phyloP scores from a whole-genome alignment of 2,888 invertebrate species.

The Galerucella calmariensis region DNA sequence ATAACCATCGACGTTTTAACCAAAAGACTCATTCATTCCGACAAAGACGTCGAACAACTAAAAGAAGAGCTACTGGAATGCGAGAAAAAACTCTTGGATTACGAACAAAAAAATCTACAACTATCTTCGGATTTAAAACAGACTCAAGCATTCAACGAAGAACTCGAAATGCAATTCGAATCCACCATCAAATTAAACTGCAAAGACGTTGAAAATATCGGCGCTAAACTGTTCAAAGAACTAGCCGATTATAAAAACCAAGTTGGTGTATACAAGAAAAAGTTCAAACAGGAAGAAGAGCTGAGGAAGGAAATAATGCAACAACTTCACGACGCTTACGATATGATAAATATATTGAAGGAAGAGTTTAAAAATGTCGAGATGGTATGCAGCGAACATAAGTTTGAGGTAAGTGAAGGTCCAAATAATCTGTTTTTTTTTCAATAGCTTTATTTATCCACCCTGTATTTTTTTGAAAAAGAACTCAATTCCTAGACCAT shows the following conservation, averaged over 20 bases:
- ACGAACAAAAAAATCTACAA: constrained; percentile 56
- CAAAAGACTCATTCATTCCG: constrained; percentile 70
- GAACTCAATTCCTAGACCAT: no score
- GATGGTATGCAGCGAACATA: constrained; percentile 36
- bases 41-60: constrained; percentile 70
- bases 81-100: constrained; percentile 58
- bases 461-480: no score
- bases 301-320: constrained; percentile 49
- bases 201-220: constrained; percentile 52
- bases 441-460: no score
- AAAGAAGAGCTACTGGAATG: constrained; percentile 61
- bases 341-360: constrained; percentile 45
- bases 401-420: constrained; percentile 41
- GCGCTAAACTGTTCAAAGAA: constrained; percentile 55
- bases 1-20: constrained; percentile 71
- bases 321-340: constrained; percentile 50
- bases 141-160: constrained; percentile 54
- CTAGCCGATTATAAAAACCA: constrained; percentile 49
- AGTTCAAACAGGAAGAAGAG: constrained; percentile 43
- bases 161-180: constrained; percentile 59
- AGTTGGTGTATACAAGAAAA: constrained; percentile 39
- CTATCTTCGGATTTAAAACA: constrained; percentile 55
- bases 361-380: constrained; percentile 47
- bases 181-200: constrained; percentile 54
- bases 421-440: no score